Conservation (phyloP, 35 echinoderm and acorn worm genomes). For the Patiria miniata region DNA sequence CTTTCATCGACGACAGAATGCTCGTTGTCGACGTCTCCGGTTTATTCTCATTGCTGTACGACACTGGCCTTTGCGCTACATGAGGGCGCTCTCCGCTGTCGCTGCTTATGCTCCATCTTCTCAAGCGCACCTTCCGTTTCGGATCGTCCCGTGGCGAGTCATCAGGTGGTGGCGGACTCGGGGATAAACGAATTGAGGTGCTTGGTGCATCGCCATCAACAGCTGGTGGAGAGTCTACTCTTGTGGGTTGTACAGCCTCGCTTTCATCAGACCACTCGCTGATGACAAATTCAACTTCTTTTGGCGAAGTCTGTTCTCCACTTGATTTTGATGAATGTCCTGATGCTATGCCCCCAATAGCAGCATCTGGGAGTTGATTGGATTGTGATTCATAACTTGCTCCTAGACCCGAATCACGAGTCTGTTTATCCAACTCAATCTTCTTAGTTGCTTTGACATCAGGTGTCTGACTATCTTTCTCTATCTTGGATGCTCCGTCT, state of each 20-base stretch:
- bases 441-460: no score
- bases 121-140: neutral
- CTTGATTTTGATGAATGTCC: neutral
- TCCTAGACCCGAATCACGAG: neutral
- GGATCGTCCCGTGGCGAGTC: neutral
- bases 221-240: no score
- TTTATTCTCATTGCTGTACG: neutral
- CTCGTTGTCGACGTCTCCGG: neutral
- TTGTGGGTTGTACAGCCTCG: neutral
- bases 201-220: no score
- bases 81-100: neutral
- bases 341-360: no score
- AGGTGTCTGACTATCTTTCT: no score
- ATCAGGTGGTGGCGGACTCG: no score
- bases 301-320: neutral
- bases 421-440: no score
- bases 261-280: neutral
- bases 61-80: neutral
- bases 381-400: neutral
- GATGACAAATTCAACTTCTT: constrained; percentile 4
- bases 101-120: constrained; percentile 1
- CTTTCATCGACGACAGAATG: constrained; percentile 9
- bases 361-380: neutral
- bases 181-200: no score
- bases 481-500: no score